Evolutionary conservation across 2,888 invertebrate genomes (phyloP).

Genomic region (Ophraella communa): DNA sequence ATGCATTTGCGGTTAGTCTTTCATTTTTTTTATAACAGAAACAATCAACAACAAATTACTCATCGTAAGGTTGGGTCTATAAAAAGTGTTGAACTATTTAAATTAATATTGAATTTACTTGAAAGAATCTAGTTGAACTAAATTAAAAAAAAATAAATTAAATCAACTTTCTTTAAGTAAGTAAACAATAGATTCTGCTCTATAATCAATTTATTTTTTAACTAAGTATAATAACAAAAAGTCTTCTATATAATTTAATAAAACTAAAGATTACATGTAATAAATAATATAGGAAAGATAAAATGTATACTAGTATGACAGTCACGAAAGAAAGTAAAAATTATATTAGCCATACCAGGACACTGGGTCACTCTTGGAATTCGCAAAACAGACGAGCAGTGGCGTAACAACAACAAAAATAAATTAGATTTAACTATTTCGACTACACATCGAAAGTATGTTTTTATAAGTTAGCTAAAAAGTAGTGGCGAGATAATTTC

Average conservation of each 20-base stretch:
- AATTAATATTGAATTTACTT: no score
- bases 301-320: not conserved
- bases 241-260: not conserved
- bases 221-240: not conserved
- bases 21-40: no score
- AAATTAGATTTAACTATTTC: no score
- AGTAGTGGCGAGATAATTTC: no score
- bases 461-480: no score
- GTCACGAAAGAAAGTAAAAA: not conserved
- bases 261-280: not conserved
- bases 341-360: not conserved
- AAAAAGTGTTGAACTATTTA: no score
- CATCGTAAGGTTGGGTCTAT: no score
- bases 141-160: no score
- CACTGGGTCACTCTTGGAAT: not conserved
- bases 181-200: not conserved
- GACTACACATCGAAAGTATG: no score
- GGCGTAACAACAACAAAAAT: not conserved
- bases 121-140: no score
- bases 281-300: not conserved
- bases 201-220: not conserved
- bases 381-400: not conserved
- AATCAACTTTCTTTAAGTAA: not conserved
- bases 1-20: no score
- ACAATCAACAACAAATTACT: no score